Conservation (phyloP, 2,113 vertebrate genomes). For the Varanus komodoensis region DNA sequence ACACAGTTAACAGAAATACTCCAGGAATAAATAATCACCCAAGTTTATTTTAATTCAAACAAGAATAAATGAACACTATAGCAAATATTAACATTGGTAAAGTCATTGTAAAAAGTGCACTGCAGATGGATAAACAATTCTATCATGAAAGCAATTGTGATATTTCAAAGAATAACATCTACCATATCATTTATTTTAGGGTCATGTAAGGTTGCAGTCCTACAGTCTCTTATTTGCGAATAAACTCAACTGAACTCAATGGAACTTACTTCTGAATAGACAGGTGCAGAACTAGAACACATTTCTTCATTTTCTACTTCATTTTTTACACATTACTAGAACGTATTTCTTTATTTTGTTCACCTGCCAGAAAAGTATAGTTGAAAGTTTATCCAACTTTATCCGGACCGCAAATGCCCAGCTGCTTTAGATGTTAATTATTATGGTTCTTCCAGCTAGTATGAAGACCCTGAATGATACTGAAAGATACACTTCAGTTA, state of each 20-base stretch:
- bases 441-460: too few species aligned
- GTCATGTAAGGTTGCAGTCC: too few species aligned
- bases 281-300: neutral
- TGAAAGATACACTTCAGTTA: neutral
- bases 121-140: neutral
- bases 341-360: neutral
- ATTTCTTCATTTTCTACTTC: too few species aligned
- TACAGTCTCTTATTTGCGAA: neutral
- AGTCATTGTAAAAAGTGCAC: neutral
- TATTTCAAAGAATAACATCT: neutral
- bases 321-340: too few species aligned
- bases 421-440: neutral
- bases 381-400: neutral
- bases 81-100: neutral
- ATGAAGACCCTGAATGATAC: neutral
- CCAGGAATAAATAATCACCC: neutral
- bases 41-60: neutral
- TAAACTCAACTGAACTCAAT: neutral
- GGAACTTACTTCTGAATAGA: neutral
- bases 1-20: conserved; percentile 6
- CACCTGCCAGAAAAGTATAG: neutral
- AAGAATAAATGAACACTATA: neutral
- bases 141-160: neutral
- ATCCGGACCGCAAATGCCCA: neutral
- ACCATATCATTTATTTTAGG: neutral